Evolutionary conservation across 2,113 vertebrate species (phyloP).

Genomic region (Pelusios castaneus): DNA sequence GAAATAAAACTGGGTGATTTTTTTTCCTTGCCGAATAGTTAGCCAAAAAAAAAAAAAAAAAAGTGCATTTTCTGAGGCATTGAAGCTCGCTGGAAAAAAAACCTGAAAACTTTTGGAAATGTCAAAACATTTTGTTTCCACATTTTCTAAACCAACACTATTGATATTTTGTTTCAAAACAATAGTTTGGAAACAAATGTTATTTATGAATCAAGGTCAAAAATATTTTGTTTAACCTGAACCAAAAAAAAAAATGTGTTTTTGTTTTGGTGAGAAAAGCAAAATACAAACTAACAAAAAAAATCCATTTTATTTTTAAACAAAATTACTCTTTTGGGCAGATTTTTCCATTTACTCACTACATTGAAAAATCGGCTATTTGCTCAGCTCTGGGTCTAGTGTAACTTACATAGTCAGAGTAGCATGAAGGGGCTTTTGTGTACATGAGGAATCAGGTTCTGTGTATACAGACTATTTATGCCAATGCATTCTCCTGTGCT

Average conservation of each 20-base stretch:
- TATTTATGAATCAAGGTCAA: not conserved
- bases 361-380: not conserved
- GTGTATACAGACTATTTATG: not conserved
- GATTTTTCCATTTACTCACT: not conserved
- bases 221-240: not conserved
- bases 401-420: not conserved
- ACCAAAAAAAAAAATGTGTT: not conserved
- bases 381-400: not conserved
- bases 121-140: not conserved
- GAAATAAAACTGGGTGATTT: not conserved
- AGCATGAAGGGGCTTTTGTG: not conserved
- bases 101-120: not conserved
- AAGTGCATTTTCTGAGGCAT: not conserved
- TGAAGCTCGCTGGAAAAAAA: not conserved
- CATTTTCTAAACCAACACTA: not conserved
- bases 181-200: not conserved
- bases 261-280: not conserved
- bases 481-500: not conserved
- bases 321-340: not conserved
- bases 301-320: not conserved
- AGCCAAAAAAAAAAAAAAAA: too few relatives aligned
- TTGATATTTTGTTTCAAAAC: not conserved
- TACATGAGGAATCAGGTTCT: not conserved
- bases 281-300: not conserved
- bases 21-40: not conserved